phyloP scores from a whole-genome alignment of 1,140 invertebrate species.

The Branchinecta lindahli region DNA sequence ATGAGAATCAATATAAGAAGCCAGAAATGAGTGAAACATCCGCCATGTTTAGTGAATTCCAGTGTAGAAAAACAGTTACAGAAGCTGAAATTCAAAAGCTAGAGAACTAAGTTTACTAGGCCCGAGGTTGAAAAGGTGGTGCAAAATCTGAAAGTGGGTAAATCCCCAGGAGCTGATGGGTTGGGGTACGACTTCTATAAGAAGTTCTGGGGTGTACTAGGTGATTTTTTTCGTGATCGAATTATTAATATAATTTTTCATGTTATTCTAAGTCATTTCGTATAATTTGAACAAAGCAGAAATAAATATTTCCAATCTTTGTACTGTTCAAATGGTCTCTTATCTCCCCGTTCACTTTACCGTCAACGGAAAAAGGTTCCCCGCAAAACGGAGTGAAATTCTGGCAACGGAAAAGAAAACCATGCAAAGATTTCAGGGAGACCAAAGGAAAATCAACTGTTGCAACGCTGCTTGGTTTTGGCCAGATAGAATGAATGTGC shows the following conservation, averaged over 20 bases:
- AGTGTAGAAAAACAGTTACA: background rate
- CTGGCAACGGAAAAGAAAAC: no score
- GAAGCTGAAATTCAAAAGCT: background rate
- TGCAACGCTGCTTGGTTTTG: no score
- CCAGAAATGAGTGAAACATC: background rate
- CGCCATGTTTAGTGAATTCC: background rate
- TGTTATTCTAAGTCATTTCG: no score
- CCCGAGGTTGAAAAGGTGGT: background rate
- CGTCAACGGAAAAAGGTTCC: no score
- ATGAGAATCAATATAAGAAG: background rate
- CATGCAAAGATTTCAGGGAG: no score
- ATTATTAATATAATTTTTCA: background rate
- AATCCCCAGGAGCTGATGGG: background rate
- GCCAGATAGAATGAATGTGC: no score
- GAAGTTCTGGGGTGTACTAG: background rate
- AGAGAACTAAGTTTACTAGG: background rate
- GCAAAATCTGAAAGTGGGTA: background rate
- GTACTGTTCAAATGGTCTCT: no score
- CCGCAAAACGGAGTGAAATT: no score
- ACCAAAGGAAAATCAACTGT: no score
- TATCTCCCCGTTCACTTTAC: no score
- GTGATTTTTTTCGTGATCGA: background rate
- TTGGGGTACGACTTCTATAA: slow-evolving; percentile 5
- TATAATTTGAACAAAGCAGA: no score
- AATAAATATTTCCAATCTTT: no score